These are phyloP conservation scores for Nomada ferruginata DNA, from an alignment of 2,888 invertebrate species.

Conservation along the genomic window DNA sequence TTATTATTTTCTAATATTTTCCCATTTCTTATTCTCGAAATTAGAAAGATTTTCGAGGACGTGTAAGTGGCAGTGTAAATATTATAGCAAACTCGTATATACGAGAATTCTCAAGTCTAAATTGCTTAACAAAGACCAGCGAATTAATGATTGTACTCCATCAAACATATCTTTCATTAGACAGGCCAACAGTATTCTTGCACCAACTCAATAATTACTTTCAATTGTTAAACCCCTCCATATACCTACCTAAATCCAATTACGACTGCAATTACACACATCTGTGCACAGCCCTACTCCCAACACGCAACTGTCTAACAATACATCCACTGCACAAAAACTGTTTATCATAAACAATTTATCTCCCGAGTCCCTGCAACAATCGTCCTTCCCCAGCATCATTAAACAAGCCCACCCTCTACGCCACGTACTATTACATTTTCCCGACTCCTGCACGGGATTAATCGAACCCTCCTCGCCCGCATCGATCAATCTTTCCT, in stretches of 20 bases:
- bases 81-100: too few species aligned
- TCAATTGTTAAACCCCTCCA: too few species aligned
- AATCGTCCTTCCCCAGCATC: not conserved
- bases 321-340: not conserved
- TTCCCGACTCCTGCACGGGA: not conserved
- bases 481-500: not conserved
- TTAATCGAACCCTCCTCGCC: conserved; percentile 14
- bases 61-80: too few species aligned
- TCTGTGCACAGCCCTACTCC: not conserved
- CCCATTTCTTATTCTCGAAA: too few species aligned
- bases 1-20: too few species aligned
- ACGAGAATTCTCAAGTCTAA: too few species aligned
- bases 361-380: conserved; percentile 2
- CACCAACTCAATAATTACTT: too few species aligned
- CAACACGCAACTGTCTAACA: not conserved
- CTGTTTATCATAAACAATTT: conserved; percentile 12
- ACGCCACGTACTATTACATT: not conserved
- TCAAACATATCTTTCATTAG: too few species aligned
- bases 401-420: not conserved
- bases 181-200: too few species aligned
- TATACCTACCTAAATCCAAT: not conserved
- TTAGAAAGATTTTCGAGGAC: too few species aligned
- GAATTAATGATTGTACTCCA: too few species aligned
- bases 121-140: too few species aligned
- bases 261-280: not conserved